A percentile compares a stretch with the other conserved stretches of the same genome.
Evolutionary conservation across 2,797 vertebrate species (phyloP).

Genomic region (Sandelia bainsii): DNA sequence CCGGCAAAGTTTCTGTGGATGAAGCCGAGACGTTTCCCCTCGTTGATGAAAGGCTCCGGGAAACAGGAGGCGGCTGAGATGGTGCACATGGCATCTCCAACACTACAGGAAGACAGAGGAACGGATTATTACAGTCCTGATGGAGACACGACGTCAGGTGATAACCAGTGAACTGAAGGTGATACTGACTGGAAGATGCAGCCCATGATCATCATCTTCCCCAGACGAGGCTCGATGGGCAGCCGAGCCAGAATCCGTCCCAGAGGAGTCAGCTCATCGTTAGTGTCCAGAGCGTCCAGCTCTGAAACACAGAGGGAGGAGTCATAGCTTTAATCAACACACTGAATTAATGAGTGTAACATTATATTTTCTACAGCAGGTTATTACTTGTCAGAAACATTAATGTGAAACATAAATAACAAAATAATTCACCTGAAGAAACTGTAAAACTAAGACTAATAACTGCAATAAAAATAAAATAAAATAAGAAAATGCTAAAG

Average conservation of each 20-base stretch:
- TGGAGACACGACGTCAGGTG: accelerated
- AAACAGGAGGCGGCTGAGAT: constrained; percentile 96
- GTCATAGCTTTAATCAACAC: too few relatives aligned
- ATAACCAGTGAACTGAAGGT: accelerated
- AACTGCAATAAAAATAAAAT: too few relatives aligned
- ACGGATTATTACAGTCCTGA: not conserved
- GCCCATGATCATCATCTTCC: constrained; percentile 99
- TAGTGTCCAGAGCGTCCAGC: constrained; percentile 93
- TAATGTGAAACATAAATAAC: too few relatives aligned
- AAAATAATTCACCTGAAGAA: too few relatives aligned
- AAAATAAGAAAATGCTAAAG: too few relatives aligned
- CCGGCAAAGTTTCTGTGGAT: constrained; percentile 95
- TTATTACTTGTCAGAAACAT: too few relatives aligned
- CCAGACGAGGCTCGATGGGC: constrained; percentile 95
- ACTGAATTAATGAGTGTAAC: too few relatives aligned
- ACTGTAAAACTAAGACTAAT: too few relatives aligned
- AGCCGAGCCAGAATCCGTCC: constrained; percentile 94
- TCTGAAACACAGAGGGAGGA: constrained; percentile 78
- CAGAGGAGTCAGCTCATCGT: constrained; percentile 94
- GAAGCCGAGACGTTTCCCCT: constrained; percentile 93
- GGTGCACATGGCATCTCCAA: constrained; percentile 95
- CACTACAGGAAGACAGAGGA: constrained; percentile 78
- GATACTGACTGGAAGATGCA: constrained; percentile 94
- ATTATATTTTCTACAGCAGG: too few relatives aligned
- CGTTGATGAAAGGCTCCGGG: constrained; percentile 94